phyloP scores from a whole-genome alignment of 2,797 vertebrate species.

The Anguilla anguilla region DNA sequence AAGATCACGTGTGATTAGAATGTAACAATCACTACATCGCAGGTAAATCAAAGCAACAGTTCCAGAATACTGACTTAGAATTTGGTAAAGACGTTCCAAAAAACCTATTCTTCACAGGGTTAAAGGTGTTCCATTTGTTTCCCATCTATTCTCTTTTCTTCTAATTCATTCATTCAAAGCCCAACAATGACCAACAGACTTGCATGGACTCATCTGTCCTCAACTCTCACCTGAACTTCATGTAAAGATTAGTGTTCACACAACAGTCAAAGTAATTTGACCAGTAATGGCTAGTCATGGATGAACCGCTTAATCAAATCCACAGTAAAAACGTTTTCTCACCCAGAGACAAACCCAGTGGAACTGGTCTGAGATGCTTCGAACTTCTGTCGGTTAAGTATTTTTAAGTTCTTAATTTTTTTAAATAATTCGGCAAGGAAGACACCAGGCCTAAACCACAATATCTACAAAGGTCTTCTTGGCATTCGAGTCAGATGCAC shows the following conservation, averaged over 20 bases:
- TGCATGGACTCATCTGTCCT: not conserved
- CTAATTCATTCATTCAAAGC: not conserved
- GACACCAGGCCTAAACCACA: not conserved
- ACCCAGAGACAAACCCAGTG: not conserved
- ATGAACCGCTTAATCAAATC: not conserved
- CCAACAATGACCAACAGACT: slow-evolving; percentile 22
- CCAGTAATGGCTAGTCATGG: no score
- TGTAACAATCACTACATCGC: no score
- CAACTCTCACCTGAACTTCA: not conserved
- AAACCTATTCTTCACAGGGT: not conserved
- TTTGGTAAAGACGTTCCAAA: no score
- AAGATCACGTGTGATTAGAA: no score
- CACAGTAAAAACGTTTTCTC: not conserved
- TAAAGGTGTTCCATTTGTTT: not conserved
- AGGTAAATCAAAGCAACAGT: no score
- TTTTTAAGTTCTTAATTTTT: not conserved
- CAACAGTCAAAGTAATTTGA: no score
- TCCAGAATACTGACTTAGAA: no score
- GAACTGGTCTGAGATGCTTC: not conserved
- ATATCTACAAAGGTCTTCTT: not conserved
- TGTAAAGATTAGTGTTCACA: not conserved
- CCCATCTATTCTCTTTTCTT: not conserved
- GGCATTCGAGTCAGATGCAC: not conserved
- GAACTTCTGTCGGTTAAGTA: no score
- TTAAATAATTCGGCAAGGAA: not conserved